Base-by-base conservation (phyloP, 2,888 invertebrate species). In the Limnephilus lunatus region DNA sequence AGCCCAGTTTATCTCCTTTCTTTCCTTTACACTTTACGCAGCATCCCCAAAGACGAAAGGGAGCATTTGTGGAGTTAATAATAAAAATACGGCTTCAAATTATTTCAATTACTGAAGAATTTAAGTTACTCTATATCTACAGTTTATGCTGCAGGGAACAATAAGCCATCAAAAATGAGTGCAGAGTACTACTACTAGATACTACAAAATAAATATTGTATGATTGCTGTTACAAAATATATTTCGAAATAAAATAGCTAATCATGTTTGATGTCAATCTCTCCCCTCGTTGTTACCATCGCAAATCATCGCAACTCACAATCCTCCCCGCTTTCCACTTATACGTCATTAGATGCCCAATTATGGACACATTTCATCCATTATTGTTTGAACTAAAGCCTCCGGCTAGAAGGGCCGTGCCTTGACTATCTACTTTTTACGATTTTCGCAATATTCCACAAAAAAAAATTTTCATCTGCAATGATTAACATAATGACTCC, bases 361-460 rank as follows among this genome's bases (percentile, higher is more conserved):
- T 91, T 91, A 90, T 91, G 85, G 88, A 91, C 91, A 91, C 91
- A 91, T 91, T 91, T 91, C 44, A 88, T 88, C 88, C 83, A 31
- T 80, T 53, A 48, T 44, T 86, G 12, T 30, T 44, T 48, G 86
- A 86, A 44, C 35, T 44, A 44, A 86, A 86, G 32, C 35, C 39
- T 44, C 86, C 86, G 86, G 44, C 44, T n/a, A 86, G 30, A 15
- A 25, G 19, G 68, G 68, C 25, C 68, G n/a, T n/a, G 68, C 9
- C 4, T 68, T n/a, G n/a, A 68, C 25, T 9, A 9, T 1, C 25
- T 48, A 48, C 48, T 68, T 68, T 25, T 25, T 7, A 25, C 25
- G 25, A 7, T 68, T 68, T n/a, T 53, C 19, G 19, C 19, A 19
- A 53, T 19, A 53, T 19, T 19, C 19, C 53, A 7, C 1, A 19